A percentile compares a stretch with the other conserved stretches of the same genome.
These are phyloP conservation scores for Lepus europaeus DNA, from an alignment of 2,113 vertebrate species.

Conservation along the genomic window DNA sequence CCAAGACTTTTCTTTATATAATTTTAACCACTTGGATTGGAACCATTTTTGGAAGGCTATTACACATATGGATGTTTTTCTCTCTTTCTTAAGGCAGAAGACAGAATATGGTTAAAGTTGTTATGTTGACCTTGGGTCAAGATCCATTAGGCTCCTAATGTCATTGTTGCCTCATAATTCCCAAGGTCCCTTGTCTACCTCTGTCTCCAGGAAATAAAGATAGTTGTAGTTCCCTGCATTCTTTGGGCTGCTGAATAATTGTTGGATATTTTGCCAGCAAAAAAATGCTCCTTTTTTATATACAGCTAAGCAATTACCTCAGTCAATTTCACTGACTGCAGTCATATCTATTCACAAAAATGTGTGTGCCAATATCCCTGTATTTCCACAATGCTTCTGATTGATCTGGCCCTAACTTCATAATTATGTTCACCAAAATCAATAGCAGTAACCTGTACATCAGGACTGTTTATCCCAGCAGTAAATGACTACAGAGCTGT, in stretches of 20 bases:
- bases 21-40: constrained; percentile 74
- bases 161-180: constrained; percentile 12
- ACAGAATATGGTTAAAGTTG: constrained; percentile 38
- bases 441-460: background rate
- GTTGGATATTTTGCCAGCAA: background rate
- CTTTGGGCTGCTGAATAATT: background rate
- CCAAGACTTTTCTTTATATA: constrained; percentile 78
- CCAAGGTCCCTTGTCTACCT: background rate
- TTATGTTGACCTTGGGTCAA: constrained; percentile 3
- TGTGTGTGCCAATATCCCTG: background rate
- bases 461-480: background rate
- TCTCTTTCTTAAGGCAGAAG: constrained; percentile 50
- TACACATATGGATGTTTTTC: constrained; percentile 58
- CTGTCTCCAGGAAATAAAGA: background rate
- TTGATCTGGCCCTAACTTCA: background rate
- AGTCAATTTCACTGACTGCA: background rate
- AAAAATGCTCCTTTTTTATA: constrained; percentile 1
- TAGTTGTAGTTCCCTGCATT: background rate
- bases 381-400: background rate
- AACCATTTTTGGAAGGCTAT: constrained; percentile 67
- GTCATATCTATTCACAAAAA: background rate
- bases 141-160: constrained; percentile 26
- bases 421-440: constrained; percentile 3
- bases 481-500: background rate
- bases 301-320: background rate